A percentile compares a stretch with the other conserved stretches of the same genome.
Conservation (phyloP, 1,140 invertebrate genomes). For the Cherax destructor region DNA sequence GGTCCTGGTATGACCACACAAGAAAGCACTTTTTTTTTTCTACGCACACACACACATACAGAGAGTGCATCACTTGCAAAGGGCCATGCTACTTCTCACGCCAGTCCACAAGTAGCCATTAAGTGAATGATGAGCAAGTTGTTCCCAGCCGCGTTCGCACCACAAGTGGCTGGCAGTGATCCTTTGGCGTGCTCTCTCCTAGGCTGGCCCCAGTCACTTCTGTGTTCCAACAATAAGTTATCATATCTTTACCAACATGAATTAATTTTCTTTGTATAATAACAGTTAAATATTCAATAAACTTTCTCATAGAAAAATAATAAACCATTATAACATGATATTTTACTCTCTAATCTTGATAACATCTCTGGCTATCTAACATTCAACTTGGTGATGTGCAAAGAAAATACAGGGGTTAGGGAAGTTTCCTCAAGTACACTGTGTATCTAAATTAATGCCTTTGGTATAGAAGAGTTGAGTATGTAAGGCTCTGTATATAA, state of each 20-base stretch:
- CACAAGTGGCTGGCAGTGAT: constrained; percentile 61
- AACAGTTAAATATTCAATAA: constrained; percentile 69
- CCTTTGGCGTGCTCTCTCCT: constrained; percentile 46
- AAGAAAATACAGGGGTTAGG: constrained; percentile 66
- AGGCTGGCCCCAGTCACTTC: constrained; percentile 61
- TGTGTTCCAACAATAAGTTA: constrained; percentile 61
- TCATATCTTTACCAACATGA: constrained; percentile 55
- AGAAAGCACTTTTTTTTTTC: background rate
- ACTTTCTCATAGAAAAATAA: constrained; percentile 71
- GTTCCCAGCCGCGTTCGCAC: constrained; percentile 67
- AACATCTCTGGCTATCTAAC: constrained; percentile 67
- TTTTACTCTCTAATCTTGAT: constrained; percentile 62
- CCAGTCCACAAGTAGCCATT: constrained; percentile 63
- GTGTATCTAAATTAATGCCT: constrained; percentile 71
- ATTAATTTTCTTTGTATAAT: constrained; percentile 66
- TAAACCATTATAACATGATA: constrained; percentile 70
- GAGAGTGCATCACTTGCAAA: constrained; percentile 32
- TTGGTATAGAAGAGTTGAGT: constrained; percentile 70
- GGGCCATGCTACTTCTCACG: constrained; percentile 10
- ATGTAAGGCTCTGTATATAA: constrained; percentile 70
- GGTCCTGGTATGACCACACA: constrained; percentile 39
- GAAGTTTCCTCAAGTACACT: constrained; percentile 68
- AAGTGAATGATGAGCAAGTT: constrained; percentile 68
- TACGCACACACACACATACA: constrained; percentile 1
- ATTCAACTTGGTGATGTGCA: constrained; percentile 68